Evolutionary conservation across 2,888 invertebrate genomes (phyloP), one percentile per base, ranked within the genome.

Genomic region (Furcula furcula): DNA sequence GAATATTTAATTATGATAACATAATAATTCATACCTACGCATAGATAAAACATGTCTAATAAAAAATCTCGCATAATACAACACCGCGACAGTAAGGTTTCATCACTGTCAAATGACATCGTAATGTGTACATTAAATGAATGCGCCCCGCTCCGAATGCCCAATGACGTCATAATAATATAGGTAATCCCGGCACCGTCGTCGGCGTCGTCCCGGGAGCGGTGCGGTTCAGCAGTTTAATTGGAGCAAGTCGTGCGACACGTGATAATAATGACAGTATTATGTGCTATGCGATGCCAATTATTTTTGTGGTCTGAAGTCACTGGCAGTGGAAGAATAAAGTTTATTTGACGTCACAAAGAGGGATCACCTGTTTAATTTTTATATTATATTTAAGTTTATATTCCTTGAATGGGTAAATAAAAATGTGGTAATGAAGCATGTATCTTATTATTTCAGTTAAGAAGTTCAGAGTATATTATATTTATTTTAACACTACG

Each of bases 211-310:
- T 7, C 12, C 26, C 29, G 31, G 30, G 30, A 39, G 27, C 25
- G 19, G 36, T 46, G 26, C 25, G 7, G 30, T 35, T 35, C 40
- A 34, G 21, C 37, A 36, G 33, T 39, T 48, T 54, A 54, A 54
- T 56, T 56, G 48, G 12, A 48, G 53, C 53, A 48, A 36, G 12
- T 31, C 32, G 11, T 20, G 14, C 23, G 2, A 14, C 25, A 25
- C 25, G 14, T 25, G 25, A 25, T 30, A 32, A 44, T 31, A 41
- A 52, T 36, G 40, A 40, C 29, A 37, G 27, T 31, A 34, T 40
- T 43, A 32, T 36, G 21, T 39, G 33, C 41, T 42, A 37, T 26
- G 30, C 31, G 25, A n/a, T 31, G 15, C 30, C 39, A 40, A 41
- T 55, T 55, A 41, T 37, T 38, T 42, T 20, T 34, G 33, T 10